Percentiles rank a stretch among this genome's conserved stretches.
Conservation (phyloP, 23 tunicate genomes). For the Oikopleura dioica region DNA sequence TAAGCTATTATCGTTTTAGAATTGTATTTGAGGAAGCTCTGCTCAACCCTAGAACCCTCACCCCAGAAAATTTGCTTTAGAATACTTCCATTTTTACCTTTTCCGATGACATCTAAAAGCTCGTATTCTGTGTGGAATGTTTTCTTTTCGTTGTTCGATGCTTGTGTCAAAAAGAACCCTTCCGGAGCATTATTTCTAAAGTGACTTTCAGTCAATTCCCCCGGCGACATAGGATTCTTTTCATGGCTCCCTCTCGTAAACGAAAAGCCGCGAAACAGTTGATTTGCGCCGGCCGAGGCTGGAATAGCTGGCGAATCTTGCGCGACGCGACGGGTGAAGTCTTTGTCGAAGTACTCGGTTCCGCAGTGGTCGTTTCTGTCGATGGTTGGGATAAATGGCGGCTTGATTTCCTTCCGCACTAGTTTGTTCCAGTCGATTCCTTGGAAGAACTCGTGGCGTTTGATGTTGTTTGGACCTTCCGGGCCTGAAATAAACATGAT, state of each 20-base stretch:
- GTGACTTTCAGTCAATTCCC: not conserved
- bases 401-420: slow-evolving; percentile 56
- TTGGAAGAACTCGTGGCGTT: slow-evolving; percentile 70
- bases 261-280: slow-evolving; percentile 78
- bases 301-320: slow-evolving; percentile 96
- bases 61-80: too few species aligned
- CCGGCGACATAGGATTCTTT: too few species aligned
- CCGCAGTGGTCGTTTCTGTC: too few species aligned
- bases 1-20: too few species aligned
- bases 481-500: too few species aligned
- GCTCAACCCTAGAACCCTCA: too few species aligned
- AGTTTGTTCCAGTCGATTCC: slow-evolving; percentile 88
- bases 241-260: too few species aligned
- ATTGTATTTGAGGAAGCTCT: too few species aligned
- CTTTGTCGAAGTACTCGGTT: slow-evolving; percentile 62
- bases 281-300: slow-evolving; percentile 65
- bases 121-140: slow-evolving; percentile 67
- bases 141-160: slow-evolving; percentile 12
- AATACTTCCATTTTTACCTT: slow-evolving; percentile 69
- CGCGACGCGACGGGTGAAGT: slow-evolving; percentile 69
- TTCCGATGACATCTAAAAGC: slow-evolving; percentile 61
- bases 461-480: slow-evolving; percentile 76
- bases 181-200: not conserved
- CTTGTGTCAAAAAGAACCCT: slow-evolving; percentile 6
- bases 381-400: slow-evolving; percentile 30